These are phyloP conservation scores for Orchestes rusci DNA, from an alignment of 2,888 invertebrate species.

Conservation along the genomic window DNA sequence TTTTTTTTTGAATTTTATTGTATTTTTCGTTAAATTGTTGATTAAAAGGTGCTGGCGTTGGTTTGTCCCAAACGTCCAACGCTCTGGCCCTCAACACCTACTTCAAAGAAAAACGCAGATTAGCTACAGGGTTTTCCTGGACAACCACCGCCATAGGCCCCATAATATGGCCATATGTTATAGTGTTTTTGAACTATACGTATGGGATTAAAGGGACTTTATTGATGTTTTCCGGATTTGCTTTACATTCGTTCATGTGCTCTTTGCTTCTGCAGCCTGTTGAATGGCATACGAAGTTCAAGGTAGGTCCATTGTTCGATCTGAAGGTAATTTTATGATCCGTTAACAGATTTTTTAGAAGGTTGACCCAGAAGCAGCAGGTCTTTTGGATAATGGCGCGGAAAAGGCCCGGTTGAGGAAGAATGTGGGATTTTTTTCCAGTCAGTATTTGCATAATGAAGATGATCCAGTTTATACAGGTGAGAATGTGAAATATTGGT, in stretches of 20 bases:
- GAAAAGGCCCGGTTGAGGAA: slow-evolving; percentile 18
- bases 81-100: slow-evolving; percentile 67
- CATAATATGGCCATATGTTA: slow-evolving; percentile 63
- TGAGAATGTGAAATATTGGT: too few relatives aligned
- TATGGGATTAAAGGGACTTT: slow-evolving; percentile 62
- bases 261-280: slow-evolving; percentile 66
- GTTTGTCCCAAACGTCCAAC: slow-evolving; percentile 61
- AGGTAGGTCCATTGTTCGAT: slow-evolving; percentile 25
- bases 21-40: not conserved
- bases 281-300: slow-evolving; percentile 59
- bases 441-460: slow-evolving; percentile 59
- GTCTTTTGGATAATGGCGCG: slow-evolving; percentile 17
- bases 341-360: slow-evolving; percentile 11
- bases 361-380: slow-evolving; percentile 18
- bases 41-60: slow-evolving; percentile 55
- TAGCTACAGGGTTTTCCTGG: slow-evolving; percentile 66
- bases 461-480: slow-evolving; percentile 51
- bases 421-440: slow-evolving; percentile 48
- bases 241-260: slow-evolving; percentile 60
- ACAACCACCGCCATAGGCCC: slow-evolving; percentile 67
- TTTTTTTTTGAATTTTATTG: not conserved
- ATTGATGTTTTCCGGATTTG: slow-evolving; percentile 58
- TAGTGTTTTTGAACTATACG: slow-evolving; percentile 53
- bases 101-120: slow-evolving; percentile 60
- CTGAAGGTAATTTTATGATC: not conserved